phyloP scores from a whole-genome alignment of 2,113 vertebrate species.

The Phoxinus phoxinus region DNA sequence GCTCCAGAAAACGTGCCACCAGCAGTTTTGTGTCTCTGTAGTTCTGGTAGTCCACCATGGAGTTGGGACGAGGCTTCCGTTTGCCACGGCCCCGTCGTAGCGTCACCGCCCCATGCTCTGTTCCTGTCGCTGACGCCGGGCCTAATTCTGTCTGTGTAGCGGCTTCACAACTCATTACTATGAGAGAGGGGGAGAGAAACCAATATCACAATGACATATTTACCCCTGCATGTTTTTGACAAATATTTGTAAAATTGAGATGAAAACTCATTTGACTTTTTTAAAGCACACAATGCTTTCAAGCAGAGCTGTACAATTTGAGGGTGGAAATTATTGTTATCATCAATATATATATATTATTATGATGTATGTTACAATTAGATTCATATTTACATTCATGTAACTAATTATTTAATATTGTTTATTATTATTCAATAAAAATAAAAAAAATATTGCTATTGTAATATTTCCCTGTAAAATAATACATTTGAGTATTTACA shows the following conservation, averaged over 20 bases:
- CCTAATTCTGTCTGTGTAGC: conserved; percentile 74
- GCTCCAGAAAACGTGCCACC: conserved; percentile 79
- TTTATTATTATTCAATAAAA: not conserved
- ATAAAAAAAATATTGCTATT: not conserved
- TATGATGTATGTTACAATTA: too few relatives aligned
- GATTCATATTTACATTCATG: too few relatives aligned
- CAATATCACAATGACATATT: not conserved
- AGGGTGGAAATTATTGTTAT: not conserved
- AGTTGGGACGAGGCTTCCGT: conserved; percentile 73
- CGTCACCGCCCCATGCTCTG: conserved; percentile 66
- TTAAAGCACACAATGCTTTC: too few relatives aligned
- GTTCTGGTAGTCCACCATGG: conserved; percentile 82
- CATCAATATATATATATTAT: too few relatives aligned
- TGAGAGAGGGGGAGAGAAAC: not conserved
- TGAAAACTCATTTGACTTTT: too few relatives aligned
- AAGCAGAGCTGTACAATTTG: not conserved
- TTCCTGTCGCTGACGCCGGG: conserved; percentile 46
- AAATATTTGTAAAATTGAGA: not conserved
- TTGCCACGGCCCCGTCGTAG: conserved; percentile 63
- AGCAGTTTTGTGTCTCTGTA: conserved; percentile 83
- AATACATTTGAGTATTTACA: not conserved
- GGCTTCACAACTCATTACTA: conserved; percentile 73
- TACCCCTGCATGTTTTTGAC: not conserved
- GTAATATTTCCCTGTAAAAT: not conserved
- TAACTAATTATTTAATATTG: too few relatives aligned